phyloP scores from a whole-genome alignment of 2,113 vertebrate species.

The Harpagus bidentatus region DNA sequence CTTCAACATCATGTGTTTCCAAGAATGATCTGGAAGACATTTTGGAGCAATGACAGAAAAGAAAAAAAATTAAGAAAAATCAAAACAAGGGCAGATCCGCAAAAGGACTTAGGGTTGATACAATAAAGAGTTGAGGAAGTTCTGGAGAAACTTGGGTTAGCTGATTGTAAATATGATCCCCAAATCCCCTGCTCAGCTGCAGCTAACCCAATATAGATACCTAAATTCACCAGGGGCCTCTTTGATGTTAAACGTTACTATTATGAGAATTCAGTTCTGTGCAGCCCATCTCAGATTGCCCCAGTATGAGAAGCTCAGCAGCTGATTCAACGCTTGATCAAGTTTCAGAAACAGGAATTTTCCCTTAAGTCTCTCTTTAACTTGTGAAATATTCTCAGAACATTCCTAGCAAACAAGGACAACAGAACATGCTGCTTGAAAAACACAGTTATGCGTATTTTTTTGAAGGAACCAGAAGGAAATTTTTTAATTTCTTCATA shows the following conservation, averaged over 20 bases:
- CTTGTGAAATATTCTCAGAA: background rate
- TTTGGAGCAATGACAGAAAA: background rate
- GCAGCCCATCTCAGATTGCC: background rate
- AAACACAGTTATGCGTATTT: background rate
- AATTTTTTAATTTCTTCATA: background rate
- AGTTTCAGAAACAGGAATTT: constrained; percentile 19
- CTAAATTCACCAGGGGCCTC: background rate
- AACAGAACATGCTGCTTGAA: background rate
- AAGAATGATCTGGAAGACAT: background rate
- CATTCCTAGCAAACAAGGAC: background rate
- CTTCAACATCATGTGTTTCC: background rate
- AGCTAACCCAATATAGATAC: background rate
- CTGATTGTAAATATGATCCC: background rate
- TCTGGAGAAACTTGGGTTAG: background rate
- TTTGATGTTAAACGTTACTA: background rate
- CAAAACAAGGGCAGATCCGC: background rate
- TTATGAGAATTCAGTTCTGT: background rate
- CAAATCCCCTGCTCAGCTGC: background rate
- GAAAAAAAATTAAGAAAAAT: background rate
- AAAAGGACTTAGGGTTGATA: background rate
- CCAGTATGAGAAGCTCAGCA: background rate
- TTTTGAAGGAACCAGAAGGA: background rate
- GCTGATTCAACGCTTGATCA: constrained; percentile 1
- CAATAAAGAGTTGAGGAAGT: background rate
- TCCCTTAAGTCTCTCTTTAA: background rate